phyloP scores from a whole-genome alignment of 2,888 invertebrate genomes.

The Chesias legatella region DNA sequence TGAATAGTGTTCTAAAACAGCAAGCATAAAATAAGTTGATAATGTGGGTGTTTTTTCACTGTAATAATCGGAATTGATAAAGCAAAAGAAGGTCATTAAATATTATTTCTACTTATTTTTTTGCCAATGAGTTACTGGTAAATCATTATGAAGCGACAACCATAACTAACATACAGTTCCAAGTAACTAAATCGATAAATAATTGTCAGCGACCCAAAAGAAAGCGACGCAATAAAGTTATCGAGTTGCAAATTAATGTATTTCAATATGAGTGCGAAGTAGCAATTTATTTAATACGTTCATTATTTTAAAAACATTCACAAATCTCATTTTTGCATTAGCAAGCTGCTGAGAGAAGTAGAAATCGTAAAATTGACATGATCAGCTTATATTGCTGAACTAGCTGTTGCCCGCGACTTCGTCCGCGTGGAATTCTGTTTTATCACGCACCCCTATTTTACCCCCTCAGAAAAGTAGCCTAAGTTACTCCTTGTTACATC shows the following conservation, averaged over 20 bases:
- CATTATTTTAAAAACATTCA: background rate
- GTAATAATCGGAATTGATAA: no score
- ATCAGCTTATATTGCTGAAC: background rate
- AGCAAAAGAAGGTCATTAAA: no score
- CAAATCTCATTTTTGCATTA: no score
- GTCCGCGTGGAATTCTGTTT: no score
- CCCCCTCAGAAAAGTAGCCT: no score
- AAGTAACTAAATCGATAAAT: slow-evolving; percentile 4
- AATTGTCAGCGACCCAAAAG: slow-evolving; percentile 7
- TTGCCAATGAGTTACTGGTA: background rate
- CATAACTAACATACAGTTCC: background rate
- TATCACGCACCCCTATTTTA: no score
- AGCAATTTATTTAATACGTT: slow-evolving; percentile 10
- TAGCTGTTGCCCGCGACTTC: no score
- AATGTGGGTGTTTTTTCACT: no score
- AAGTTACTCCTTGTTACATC: no score
- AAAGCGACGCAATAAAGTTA: slow-evolving; percentile 8
- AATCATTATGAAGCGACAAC: background rate
- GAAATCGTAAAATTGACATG: slow-evolving; percentile 3
- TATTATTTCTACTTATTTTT: no score
- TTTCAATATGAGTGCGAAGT: slow-evolving; percentile 2
- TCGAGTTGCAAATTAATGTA: slow-evolving; percentile 17
- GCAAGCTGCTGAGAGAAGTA: slow-evolving; percentile 1
- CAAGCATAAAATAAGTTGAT: no score
- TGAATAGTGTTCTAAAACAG: no score